A percentile compares a stretch with the other conserved stretches of the same genome.
These are phyloP conservation scores for Deroplatys truncata DNA, from an alignment of 2,888 invertebrate genomes.

Conservation along the genomic window DNA sequence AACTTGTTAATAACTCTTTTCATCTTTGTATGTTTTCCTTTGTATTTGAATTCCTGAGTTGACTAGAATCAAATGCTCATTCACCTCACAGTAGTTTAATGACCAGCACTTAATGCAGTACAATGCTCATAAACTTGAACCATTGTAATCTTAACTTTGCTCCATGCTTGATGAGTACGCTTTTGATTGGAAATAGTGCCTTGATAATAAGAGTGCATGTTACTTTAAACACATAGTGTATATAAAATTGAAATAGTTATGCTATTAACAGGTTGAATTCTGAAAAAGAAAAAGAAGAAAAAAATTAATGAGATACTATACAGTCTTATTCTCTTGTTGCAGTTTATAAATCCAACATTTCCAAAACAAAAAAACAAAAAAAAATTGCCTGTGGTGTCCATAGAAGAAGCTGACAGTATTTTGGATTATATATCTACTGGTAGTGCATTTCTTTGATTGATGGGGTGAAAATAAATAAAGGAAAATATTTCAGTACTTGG, in stretches of 20 bases:
- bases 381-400: constrained; percentile 12
- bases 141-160: too few species aligned
- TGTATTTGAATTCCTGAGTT: too few species aligned
- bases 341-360: neutral
- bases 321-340: neutral
- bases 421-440: constrained; percentile 13
- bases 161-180: too few species aligned
- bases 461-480: neutral
- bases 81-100: too few species aligned
- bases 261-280: neutral
- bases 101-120: too few species aligned
- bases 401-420: constrained; percentile 21
- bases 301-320: neutral
- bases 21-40: too few species aligned
- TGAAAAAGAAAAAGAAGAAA: neutral
- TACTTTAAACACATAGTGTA: too few species aligned
- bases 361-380: neutral
- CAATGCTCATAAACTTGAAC: too few species aligned
- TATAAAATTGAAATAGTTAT: neutral
- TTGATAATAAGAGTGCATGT: too few species aligned
- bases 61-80: too few species aligned
- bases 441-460: constrained; percentile 22
- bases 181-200: too few species aligned
- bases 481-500: constrained; percentile 18
- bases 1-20: too few species aligned